Evolutionary conservation across 2,888 invertebrate species (phyloP).

Genomic region (Eupithecia subfuscata): DNA sequence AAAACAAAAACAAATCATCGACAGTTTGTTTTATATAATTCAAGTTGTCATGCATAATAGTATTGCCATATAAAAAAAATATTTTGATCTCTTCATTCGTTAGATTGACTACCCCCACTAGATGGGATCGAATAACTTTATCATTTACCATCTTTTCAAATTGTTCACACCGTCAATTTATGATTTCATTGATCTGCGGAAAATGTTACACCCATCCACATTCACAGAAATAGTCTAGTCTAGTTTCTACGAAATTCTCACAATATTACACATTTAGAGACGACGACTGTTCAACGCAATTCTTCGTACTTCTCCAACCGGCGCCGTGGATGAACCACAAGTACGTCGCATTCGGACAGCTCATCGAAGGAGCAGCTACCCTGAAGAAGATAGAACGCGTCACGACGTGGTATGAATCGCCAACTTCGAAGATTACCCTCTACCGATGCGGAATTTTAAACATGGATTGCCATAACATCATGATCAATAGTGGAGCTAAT

Average conservation of each 20-base stretch:
- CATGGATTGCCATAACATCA: constrained; percentile 68
- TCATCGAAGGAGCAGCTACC: constrained; percentile 86
- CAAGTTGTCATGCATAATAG: too few species aligned
- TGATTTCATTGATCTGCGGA: too few species aligned
- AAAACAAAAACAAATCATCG: too few species aligned
- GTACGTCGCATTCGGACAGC: constrained; percentile 90
- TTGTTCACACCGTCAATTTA: too few species aligned
- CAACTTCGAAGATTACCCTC: constrained; percentile 64
- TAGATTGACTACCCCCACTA: too few species aligned
- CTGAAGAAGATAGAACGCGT: constrained; percentile 85
- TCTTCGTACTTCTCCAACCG: constrained; percentile 87
- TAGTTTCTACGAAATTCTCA: not conserved
- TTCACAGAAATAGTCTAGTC: not conserved
- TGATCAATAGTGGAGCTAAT: constrained; percentile 61
- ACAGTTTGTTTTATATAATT: too few species aligned
- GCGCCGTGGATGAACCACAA: constrained; percentile 88
- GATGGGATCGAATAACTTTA: too few species aligned
- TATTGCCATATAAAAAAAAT: too few species aligned
- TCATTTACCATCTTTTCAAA: too few species aligned
- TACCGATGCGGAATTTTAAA: constrained; percentile 67
- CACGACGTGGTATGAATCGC: constrained; percentile 86
- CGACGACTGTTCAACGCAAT: constrained; percentile 87
- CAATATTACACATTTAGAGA: constrained; percentile 68
- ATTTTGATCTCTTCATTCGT: too few species aligned
- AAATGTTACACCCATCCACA: too few species aligned